Base-by-base conservation (phyloP, 2,113 vertebrate species). In the Cyrtonyx montezumae region DNA sequence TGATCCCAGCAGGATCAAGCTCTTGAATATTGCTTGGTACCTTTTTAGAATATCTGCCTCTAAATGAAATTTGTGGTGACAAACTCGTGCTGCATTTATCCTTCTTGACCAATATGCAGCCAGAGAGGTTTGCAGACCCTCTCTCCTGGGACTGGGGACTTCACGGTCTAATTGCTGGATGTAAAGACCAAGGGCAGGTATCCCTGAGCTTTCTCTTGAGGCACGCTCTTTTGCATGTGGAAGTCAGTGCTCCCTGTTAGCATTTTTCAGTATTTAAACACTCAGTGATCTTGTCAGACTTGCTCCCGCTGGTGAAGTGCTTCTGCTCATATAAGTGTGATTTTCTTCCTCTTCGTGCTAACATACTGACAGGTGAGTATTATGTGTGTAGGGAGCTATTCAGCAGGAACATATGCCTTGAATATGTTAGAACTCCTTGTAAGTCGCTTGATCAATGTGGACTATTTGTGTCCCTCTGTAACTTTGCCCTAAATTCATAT, bases 401-500 rank as follows among this genome's bases (percentile, higher is more conserved):
- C 11, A 61, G 66, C 79, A 86, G 90, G 87, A 96, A 78, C 93
- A 90, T 93, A 90, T 88, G 93, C 90, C 82, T 87, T 53, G 84
- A 94, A 81, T 93, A 88, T 65, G 76, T 84, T 94, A 58, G 68
- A 83, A 59, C 87, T 85, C 91, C 89, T 77, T 80, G 61, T 74
- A 75, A 95, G 82, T 88, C 79, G 62, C 68, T 96, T 90, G 68
- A 85, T 93, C 91, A 80, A 65, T 95, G 90, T 93, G 82, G 37
- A 75, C 79, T 75, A 42, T 91, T 95, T 90, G 87, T 92, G 91
- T 88, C 58, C 53, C 59, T 82, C 87, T 91, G 87, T 73, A 79
- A 83, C 93, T 94, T 92, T 94, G 94, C 91, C 92, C 91, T 81
- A 94, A 96, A 95, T 94, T 95, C 84, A 93, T 95, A 94, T 94